Evolutionary conservation across 2,888 invertebrate genomes (phyloP).

Genomic region (Tachina fera): DNA sequence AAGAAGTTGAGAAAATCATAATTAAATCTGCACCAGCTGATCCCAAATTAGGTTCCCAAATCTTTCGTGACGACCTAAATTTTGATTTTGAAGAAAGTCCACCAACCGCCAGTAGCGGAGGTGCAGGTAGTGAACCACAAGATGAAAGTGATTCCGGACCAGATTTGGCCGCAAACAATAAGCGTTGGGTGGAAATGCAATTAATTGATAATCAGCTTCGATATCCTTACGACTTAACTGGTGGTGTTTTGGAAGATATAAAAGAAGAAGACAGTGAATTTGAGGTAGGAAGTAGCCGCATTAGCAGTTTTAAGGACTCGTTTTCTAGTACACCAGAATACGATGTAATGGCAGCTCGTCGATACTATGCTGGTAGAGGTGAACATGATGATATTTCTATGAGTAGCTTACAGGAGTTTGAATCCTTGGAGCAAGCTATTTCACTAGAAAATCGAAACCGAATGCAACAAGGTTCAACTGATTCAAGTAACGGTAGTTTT

Average conservation of each 20-base stretch:
- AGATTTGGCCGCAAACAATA: slow-evolving; percentile 89
- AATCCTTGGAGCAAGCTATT: slow-evolving; percentile 93
- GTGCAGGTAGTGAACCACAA: slow-evolving; percentile 75
- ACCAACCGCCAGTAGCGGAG: slow-evolving; percentile 82
- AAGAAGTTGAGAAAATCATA: slow-evolving; percentile 88
- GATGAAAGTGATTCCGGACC: slow-evolving; percentile 85
- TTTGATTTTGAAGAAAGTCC: slow-evolving; percentile 89
- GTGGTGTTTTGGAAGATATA: slow-evolving; percentile 94
- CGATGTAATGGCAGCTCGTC: slow-evolving; percentile 92
- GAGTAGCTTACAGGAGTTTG: slow-evolving; percentile 97
- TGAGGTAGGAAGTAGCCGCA: slow-evolving; percentile 89
- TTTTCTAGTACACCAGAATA: slow-evolving; percentile 96
- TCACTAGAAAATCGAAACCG: slow-evolving; percentile 90
- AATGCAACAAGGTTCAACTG: slow-evolving; percentile 89
- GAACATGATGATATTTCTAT: slow-evolving; percentile 96
- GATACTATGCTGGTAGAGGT: slow-evolving; percentile 88
- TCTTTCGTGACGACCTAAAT: slow-evolving; percentile 85
- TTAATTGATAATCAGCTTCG: slow-evolving; percentile 86
- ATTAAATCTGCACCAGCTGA: slow-evolving; percentile 88
- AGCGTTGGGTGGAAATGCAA: slow-evolving; percentile 95
- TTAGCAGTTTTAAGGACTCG: slow-evolving; percentile 93
- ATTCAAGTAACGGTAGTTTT: slow-evolving; percentile 92
- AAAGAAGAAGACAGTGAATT: slow-evolving; percentile 96
- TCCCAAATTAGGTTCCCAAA: slow-evolving; percentile 85
- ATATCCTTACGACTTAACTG: slow-evolving; percentile 91